Base-by-base conservation (phyloP, 2,797 vertebrate genomes). In the Eulemur albifrons region DNA sequence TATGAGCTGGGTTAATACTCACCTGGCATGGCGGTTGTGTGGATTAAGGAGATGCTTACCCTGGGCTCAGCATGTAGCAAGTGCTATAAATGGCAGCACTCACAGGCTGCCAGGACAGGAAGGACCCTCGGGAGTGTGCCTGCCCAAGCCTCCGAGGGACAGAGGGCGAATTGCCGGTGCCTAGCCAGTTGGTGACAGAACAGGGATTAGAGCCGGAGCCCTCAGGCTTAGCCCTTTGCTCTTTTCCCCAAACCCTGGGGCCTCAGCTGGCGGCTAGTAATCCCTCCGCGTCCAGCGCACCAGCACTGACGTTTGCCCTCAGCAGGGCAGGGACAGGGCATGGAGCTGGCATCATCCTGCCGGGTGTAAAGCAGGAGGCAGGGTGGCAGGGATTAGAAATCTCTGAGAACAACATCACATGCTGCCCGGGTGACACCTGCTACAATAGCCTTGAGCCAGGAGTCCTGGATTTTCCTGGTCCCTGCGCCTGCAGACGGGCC, bases 131-230 rank as follows among this genome's bases (percentile, higher is more conserved):
- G 76, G 25, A 32, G 35, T 1, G 12, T 65, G 65, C 70, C 75
- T 38, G 73, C 25, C 73, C 25, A 12, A 61, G 77, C 25, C 0
- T 8, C 86, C 0, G 20, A 23, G 23, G 65, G 25, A 30, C 25
- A 21, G 15, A 48, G n/a, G 27, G 8, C 59, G 35, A 61, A 15
- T 4, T 18, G 14, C 48, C 21, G 0, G 21, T 50, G 27, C 18
- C 32, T 65, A 54, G 65, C 32, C 43, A 14, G 30, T 25, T 5
- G 6, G 79, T 12, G 2, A 40, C 30, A 20, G 50, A 61, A 30
- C 69, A 30, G 30, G 63, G 84, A 96, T 97, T 95, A 94, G 27
- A 88, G 52, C n/a, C 10, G 8, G 50, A 45, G 30, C n/a, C 73
- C 50, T 1, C 21, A 54, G 82, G 93, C 38, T 95, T 48, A 95